Evolutionary conservation across 2,113 vertebrate species (phyloP), one percentile per base, ranked within the genome.

Genomic region (Toxotes chatareus): DNA sequence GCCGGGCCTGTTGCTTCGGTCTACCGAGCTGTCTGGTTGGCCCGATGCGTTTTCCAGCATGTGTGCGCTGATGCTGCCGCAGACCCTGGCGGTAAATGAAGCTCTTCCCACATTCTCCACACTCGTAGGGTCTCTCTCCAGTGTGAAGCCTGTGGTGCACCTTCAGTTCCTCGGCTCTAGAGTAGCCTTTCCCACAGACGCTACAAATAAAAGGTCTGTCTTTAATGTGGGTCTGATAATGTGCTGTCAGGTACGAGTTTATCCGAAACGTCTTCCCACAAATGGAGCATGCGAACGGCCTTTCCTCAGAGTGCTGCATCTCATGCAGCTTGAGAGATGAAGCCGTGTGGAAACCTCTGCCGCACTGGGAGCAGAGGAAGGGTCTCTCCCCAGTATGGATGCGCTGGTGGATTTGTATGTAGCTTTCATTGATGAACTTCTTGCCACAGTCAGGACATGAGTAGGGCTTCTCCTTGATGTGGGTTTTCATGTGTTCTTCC

Each of bases 151-250:
- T 91, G 77, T 83, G 86, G 83, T 96, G 96, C 16, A 93, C 88
- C 73, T 93, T 93, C 40, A 96, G 94, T 9, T 92, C 93, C 68
- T 94, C 93, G 0, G 92, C 87, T 64, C 93, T 85, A 68, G 91
- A 90, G 86, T 96, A 96, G 82, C 93, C 92, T 72, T 96, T 96
- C 49, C 95, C 94, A 7, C 96, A 96, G 27, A 95, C 88, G 0
- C 84, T 47, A 60, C 96, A 96, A 13, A 73, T 81, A 9, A 94
- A 91, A 9, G 92, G 92, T 19, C 90, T 83, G 46, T 91, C 86
- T 56, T 91, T 92, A 6, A 92, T 84, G 82, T 92, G 91, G 42
- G 89, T 91, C 85, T 93, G 91, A 67, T 92, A 92, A 70, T 93
- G 92, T 5, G 90, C 91, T 0, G 82, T 90, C 8, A 93, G 74